A percentile compares a stretch with the other conserved stretches of the same genome.
phyloP scores from a whole-genome alignment of 1,140 invertebrate genomes.

The Piezodorus guildinii region DNA sequence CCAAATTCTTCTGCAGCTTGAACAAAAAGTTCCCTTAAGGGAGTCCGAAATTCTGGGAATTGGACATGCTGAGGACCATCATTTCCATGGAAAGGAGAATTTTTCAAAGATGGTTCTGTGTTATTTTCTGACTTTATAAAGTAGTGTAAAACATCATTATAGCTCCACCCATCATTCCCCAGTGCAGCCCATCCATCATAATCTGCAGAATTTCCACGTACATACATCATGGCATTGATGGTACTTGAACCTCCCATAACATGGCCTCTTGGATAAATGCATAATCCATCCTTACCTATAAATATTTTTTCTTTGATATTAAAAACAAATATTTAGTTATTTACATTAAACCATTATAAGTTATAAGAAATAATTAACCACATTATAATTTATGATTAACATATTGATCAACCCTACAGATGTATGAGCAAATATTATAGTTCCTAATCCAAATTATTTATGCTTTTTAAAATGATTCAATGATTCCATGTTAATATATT shows the following conservation, averaged over 20 bases:
- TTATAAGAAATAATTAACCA: too few relatives aligned
- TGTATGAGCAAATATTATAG: too few relatives aligned
- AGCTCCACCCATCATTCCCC: slow-evolving; percentile 47
- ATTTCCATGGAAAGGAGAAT: slow-evolving; percentile 11
- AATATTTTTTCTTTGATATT: too few relatives aligned
- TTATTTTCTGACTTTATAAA: slow-evolving; percentile 31
- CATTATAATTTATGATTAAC: too few relatives aligned
- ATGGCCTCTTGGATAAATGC: slow-evolving; percentile 56
- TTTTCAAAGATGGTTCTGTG: neutral
- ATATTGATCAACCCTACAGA: too few relatives aligned
- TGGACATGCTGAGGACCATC: slow-evolving; percentile 10
- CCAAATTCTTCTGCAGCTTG: slow-evolving; percentile 2
- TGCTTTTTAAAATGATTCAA: too few relatives aligned
- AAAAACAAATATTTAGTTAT: too few relatives aligned
- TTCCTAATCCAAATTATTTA: too few relatives aligned
- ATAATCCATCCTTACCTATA: slow-evolving; percentile 28
- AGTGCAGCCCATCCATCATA: slow-evolving; percentile 49
- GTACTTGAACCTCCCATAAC: slow-evolving; percentile 62
- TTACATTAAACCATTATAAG: too few relatives aligned
- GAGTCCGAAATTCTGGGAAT: neutral
- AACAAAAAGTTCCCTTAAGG: neutral
- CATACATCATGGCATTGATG: slow-evolving; percentile 72
- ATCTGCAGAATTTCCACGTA: slow-evolving; percentile 52
- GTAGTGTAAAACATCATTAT: slow-evolving; percentile 45
- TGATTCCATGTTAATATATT: too few relatives aligned